Percentiles rank a stretch among this genome's conserved stretches.
phyloP scores from a whole-genome alignment of 2,113 vertebrate genomes.

The Euleptes europaea region DNA sequence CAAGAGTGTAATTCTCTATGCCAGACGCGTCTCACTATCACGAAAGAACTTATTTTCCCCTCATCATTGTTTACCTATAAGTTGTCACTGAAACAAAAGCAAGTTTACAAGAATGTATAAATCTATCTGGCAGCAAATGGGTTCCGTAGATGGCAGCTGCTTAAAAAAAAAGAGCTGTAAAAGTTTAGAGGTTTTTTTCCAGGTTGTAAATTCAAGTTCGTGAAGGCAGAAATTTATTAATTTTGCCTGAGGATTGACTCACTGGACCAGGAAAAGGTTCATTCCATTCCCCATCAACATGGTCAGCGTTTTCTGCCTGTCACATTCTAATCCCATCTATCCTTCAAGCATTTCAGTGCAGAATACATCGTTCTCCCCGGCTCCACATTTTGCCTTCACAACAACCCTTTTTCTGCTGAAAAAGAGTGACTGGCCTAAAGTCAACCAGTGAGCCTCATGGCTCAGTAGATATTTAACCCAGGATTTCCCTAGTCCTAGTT shows the following conservation, averaged over 20 bases:
- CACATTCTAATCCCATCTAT: not conserved
- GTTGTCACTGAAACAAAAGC: constrained; percentile 24
- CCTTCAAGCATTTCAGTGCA: no score
- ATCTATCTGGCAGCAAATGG: not conserved
- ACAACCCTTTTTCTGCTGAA: no score
- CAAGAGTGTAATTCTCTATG: not conserved
- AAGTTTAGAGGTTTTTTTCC: not conserved
- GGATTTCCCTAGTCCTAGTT: no score
- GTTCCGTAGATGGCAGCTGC: constrained; percentile 26
- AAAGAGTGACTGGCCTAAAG: no score
- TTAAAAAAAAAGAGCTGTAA: not conserved
- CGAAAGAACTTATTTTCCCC: not conserved
- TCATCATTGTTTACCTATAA: constrained; percentile 23
- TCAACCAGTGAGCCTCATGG: no score
- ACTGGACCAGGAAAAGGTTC: not conserved
- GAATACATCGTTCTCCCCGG: no score
- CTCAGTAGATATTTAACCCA: no score
- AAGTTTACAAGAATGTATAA: constrained; percentile 23
- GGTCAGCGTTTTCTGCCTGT: not conserved
- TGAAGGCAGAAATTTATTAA: constrained; percentile 3
- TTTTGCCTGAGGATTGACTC: not conserved
- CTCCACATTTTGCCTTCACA: no score
- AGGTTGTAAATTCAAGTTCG: constrained; percentile 27
- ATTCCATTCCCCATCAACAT: not conserved
- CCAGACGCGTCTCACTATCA: not conserved